A percentile compares a stretch with the other conserved stretches of the same genome.
phyloP scores from a whole-genome alignment of 30 jellyfish, hydroid and myxozoan genomes.

The Rhopilema esculentum region DNA sequence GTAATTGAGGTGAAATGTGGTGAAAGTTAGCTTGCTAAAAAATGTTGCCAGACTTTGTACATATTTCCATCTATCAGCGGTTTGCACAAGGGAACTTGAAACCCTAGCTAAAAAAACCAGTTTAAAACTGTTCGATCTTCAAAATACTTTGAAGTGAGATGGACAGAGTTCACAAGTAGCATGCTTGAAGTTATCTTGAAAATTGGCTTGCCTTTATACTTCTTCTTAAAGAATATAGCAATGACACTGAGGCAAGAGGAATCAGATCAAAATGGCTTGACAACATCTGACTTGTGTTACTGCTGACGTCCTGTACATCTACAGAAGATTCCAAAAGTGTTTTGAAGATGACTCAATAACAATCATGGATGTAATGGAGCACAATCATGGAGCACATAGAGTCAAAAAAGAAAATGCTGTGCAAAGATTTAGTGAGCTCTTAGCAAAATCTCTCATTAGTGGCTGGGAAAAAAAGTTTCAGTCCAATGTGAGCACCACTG shows the following conservation, averaged over 20 bases:
- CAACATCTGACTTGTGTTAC: conserved; percentile 9
- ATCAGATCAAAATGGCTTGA: not conserved
- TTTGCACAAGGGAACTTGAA: not conserved
- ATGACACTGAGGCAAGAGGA: conserved; percentile 26
- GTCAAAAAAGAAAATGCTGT: not conserved
- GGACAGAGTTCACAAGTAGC: conserved; percentile 1
- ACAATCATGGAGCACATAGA: no score
- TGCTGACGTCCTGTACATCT: conserved; percentile 3
- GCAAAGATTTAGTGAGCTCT: not conserved
- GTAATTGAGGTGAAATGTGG: not conserved
- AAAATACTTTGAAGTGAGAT: not conserved
- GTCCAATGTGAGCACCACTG: not conserved
- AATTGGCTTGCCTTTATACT: not conserved
- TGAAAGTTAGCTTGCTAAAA: no score
- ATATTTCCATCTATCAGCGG: not conserved
- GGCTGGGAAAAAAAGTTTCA: not conserved
- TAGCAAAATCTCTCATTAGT: conserved; percentile 11
- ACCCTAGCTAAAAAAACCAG: not conserved
- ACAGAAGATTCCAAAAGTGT: conserved; percentile 16
- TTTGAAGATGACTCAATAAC: conserved; percentile 37
- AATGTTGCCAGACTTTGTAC: conserved; percentile 11
- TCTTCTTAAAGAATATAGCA: not conserved
- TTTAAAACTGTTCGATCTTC: conserved; percentile 7
- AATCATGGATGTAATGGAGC: conserved; percentile 7
- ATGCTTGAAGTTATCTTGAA: conserved; percentile 6